These are phyloP conservation scores for Ammodramus savannarum DNA, from an alignment of 2,113 vertebrate species.

Conservation along the genomic window DNA sequence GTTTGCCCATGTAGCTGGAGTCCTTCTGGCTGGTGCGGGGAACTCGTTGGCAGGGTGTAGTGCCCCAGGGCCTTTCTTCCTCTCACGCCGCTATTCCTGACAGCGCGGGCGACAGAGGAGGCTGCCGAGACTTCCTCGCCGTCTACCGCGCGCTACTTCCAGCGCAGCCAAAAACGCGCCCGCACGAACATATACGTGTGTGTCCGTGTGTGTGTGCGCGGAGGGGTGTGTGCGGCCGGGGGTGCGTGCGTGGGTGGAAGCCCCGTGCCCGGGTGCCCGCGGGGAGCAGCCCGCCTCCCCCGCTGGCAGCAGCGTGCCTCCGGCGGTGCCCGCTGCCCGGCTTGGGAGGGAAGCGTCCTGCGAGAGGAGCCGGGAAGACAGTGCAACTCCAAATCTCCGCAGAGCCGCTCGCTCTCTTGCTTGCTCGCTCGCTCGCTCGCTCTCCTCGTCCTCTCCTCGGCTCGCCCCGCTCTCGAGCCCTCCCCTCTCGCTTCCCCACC, in stretches of 20 bases:
- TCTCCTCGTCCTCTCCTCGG: slow-evolving; percentile 22
- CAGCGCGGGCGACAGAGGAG: slow-evolving; percentile 71
- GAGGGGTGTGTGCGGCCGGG: neutral
- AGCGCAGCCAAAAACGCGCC: slow-evolving; percentile 63
- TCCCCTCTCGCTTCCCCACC: slow-evolving; percentile 2
- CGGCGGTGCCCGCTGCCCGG: slow-evolving; percentile 66
- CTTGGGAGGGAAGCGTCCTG: slow-evolving; percentile 55
- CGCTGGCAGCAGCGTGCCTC: slow-evolving; percentile 47
- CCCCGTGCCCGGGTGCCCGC: slow-evolving; percentile 15
- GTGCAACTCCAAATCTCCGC: slow-evolving; percentile 72
- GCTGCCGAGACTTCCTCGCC: slow-evolving; percentile 70
- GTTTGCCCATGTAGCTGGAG: slow-evolving; percentile 99
- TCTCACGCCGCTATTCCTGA: slow-evolving; percentile 79
- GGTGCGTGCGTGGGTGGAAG: neutral
- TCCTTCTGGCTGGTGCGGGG: slow-evolving; percentile 88
- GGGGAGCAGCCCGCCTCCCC: slow-evolving; percentile 42
- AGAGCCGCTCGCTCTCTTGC: slow-evolving; percentile 37
- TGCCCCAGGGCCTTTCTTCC: slow-evolving; percentile 79
- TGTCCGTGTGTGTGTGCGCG: neutral
- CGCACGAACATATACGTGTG: neutral
- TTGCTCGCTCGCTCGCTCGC: neutral
- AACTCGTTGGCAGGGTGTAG: slow-evolving; percentile 80
- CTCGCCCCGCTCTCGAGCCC: slow-evolving; percentile 24
- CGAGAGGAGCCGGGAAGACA: slow-evolving; percentile 24
- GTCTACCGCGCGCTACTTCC: slow-evolving; percentile 71